phyloP scores from a whole-genome alignment of 2,797 vertebrate species.

The Acanthornis magna region DNA sequence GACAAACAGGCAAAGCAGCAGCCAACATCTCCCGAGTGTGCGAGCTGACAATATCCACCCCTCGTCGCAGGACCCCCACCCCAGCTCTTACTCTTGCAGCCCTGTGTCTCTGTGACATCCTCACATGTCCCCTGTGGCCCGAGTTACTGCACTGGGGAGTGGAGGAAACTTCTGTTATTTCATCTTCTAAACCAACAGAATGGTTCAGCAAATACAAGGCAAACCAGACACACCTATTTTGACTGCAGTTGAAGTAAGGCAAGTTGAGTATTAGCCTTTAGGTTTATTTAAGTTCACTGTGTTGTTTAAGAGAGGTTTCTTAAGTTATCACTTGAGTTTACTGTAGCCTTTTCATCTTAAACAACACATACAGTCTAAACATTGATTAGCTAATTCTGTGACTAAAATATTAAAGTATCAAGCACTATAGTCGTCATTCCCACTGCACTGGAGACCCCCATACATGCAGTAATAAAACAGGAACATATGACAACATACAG shows the following conservation, averaged over 20 bases:
- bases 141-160: not conserved
- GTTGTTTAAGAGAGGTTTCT: not conserved
- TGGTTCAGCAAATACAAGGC: not conserved
- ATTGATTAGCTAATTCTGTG: not conserved
- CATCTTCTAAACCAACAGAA: not conserved
- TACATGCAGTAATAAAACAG: not conserved
- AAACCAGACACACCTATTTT: not conserved
- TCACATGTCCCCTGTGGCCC: fast-evolving
- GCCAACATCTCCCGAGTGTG: fast-evolving
- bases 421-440: not conserved
- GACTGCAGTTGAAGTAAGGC: not conserved
- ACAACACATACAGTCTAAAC: not conserved
- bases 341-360: not conserved
- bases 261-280: not conserved
- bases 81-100: not conserved
- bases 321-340: not conserved
- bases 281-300: not conserved
- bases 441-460: not conserved
- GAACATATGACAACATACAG: not conserved
- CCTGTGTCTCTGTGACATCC: not conserved
- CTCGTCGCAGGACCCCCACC: not conserved
- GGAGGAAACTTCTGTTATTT: not conserved
- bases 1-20: not conserved
- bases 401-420: not conserved
- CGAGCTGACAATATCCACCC: not conserved